Evolutionary conservation across 1,140 invertebrate genomes (phyloP).

Genomic region (Gonatopus flavifemur): DNA sequence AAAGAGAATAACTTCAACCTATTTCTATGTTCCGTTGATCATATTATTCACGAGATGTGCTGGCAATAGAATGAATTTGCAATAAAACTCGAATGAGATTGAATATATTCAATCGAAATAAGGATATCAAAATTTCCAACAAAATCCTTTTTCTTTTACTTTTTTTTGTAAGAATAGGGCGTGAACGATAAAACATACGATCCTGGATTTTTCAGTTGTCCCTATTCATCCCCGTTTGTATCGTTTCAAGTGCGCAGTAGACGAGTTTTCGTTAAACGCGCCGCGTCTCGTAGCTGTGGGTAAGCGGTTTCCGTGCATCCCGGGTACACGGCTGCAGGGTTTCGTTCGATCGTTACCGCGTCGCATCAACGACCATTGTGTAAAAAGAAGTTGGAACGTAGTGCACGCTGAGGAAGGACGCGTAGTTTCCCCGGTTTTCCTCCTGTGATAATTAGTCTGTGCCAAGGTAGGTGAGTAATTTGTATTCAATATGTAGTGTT

Average conservation of each 20-base stretch:
- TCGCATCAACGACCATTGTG: slow-evolving; percentile 50
- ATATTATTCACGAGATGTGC: too few relatives aligned
- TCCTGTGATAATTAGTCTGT: slow-evolving; percentile 59
- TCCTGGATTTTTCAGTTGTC: slow-evolving; percentile 8
- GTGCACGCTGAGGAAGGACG: slow-evolving; percentile 51
- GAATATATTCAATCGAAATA: too few relatives aligned
- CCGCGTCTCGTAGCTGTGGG: slow-evolving; percentile 36
- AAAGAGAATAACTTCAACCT: too few relatives aligned
- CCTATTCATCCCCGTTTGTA: too few relatives aligned
- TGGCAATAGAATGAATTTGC: too few relatives aligned
- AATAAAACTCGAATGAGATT: too few relatives aligned
- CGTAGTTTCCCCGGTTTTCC: slow-evolving; percentile 55
- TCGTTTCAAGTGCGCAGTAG: slow-evolving; percentile 32
- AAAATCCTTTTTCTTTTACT: too few relatives aligned
- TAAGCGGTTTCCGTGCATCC: slow-evolving; percentile 29
- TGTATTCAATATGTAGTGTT: neutral
- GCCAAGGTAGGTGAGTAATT: slow-evolving; percentile 51
- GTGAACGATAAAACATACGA: too few relatives aligned
- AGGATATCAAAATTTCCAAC: too few relatives aligned
- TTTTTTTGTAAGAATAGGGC: too few relatives aligned
- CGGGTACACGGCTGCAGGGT: slow-evolving; percentile 22
- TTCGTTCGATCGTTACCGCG: slow-evolving; percentile 49
- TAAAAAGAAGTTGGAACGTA: slow-evolving; percentile 51
- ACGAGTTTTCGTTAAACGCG: slow-evolving; percentile 29
- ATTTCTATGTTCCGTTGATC: too few relatives aligned